Percentiles rank a stretch among this genome's conserved stretches.
These are phyloP conservation scores for Tetraneura akinire DNA, from an alignment of 1,140 invertebrate species.

Conservation along the genomic window DNA sequence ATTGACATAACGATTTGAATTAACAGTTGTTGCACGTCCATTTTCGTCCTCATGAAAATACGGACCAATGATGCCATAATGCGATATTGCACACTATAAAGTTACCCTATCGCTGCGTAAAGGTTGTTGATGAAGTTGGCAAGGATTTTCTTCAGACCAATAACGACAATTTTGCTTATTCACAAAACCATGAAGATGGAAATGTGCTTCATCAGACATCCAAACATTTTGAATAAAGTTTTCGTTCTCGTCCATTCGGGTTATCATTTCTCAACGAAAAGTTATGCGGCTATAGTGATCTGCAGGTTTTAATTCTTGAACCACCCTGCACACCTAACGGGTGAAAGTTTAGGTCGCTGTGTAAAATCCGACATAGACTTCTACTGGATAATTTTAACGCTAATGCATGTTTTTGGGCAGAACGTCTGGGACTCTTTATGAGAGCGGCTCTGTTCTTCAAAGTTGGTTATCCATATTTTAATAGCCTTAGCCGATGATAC, in stretches of 20 bases:
- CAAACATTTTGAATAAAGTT: no score
- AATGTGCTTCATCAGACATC: background rate
- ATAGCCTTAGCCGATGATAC: slow-evolving; percentile 1
- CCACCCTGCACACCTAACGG: no score
- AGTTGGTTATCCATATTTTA: background rate
- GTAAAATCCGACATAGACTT: slow-evolving; percentile 4
- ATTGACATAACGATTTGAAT: slow-evolving; percentile 15
- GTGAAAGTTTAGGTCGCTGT: background rate
- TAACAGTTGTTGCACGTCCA: slow-evolving; percentile 1
- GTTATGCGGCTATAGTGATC: background rate
- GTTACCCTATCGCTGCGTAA: background rate
- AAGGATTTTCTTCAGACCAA: background rate
- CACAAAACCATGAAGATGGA: background rate
- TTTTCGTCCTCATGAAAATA: slow-evolving; percentile 15
- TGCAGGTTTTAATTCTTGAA: background rate
- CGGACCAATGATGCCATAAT: background rate
- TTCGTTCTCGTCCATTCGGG: background rate
- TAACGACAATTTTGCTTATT: background rate
- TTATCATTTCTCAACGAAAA: slow-evolving; percentile 1
- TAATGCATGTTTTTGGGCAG: background rate
- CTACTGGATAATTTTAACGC: background rate
- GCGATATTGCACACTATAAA: background rate
- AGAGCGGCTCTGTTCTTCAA: background rate
- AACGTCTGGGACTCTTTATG: slow-evolving; percentile 8
- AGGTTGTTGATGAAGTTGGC: no score